Evolutionary conservation across 2,888 invertebrate species (phyloP).

Genomic region (Oxycera nigricornis): DNA sequence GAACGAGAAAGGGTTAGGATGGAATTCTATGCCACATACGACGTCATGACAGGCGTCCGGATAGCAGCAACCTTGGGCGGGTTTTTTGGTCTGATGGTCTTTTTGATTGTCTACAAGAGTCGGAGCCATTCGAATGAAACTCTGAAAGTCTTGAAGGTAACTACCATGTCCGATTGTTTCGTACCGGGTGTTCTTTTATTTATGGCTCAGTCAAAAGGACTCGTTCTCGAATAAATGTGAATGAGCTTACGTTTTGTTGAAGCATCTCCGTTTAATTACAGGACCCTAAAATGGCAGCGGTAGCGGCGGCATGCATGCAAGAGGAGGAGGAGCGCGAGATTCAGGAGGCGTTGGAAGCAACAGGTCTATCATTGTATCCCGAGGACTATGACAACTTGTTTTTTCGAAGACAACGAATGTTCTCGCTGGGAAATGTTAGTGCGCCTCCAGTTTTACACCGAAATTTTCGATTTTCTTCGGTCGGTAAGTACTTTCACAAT

Average conservation of each 20-base stretch:
- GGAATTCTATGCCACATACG: slow-evolving; percentile 89
- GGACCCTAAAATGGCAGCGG: slow-evolving; percentile 81
- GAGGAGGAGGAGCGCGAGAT: slow-evolving; percentile 77
- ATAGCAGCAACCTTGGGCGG: slow-evolving; percentile 91
- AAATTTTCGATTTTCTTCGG: slow-evolving; percentile 68
- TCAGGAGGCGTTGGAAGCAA: slow-evolving; percentile 76
- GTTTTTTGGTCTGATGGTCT: slow-evolving; percentile 90
- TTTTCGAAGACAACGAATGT: slow-evolving; percentile 65
- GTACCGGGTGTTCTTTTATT: not conserved
- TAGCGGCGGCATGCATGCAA: slow-evolving; percentile 79
- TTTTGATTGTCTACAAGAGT: slow-evolving; percentile 90
- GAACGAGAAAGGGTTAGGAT: slow-evolving; percentile 76
- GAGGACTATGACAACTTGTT: slow-evolving; percentile 63
- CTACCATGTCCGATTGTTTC: not conserved
- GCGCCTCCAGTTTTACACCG: slow-evolving; percentile 65
- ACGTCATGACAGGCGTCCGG: slow-evolving; percentile 91
- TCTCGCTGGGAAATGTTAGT: slow-evolving; percentile 74
- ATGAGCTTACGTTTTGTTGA: not conserved
- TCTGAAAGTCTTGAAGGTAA: slow-evolving; percentile 69
- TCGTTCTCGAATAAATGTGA: not conserved
- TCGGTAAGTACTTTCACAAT: slow-evolving; percentile 60
- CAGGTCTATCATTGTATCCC: slow-evolving; percentile 64
- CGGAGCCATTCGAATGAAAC: slow-evolving; percentile 79
- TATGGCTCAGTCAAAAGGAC: not conserved
- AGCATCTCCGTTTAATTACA: slow-evolving; percentile 51